Base-by-base conservation (phyloP, 2,113 vertebrate species). In the Galbula dea region DNA sequence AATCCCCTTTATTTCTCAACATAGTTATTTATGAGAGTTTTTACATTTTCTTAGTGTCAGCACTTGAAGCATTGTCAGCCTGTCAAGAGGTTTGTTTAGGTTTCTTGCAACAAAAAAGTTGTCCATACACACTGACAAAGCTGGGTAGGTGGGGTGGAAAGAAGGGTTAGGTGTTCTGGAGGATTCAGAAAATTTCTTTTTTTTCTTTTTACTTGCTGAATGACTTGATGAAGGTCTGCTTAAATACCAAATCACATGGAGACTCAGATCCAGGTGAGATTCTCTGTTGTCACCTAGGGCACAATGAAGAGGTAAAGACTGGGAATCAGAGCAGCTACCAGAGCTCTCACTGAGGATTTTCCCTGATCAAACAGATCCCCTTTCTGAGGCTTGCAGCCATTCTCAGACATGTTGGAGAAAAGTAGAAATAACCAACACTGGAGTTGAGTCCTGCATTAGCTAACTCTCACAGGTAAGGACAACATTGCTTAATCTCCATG, bases 141-240 rank as follows among this genome's bases (percentile, higher is more conserved):
- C 7, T 49, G 19, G 11, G 20, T 46, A 30, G 48, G 39, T 26
- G 19, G 15, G 32, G 10, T 65, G 11, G 4, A 30, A 94, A 4
- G 7, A 54, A 14, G 11, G 2, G 62, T 13, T n/a, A 67, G 4
- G 12, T 49, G 48, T 55, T 63, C 52, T 34, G 24, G 3, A 59
- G 19, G 7, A 36, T 27, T 52, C 0, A 23, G 46, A 71, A 69
- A 39, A 12, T 5, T 1, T 6, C 16, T 4, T 12, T 9, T 17
- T 36, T n/a, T 52, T 43, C 2, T 48, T 59, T 88, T 49, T 17
- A 27, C 15, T 43, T 68, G 11, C 6, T 76, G 22, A 52, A 77
- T 63, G 8, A 39, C 39, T 11, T 71, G 16, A 8, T 55, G 16
- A 55, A 51, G 18, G 6, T 61, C 39, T 96, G 36, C 27, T 76